Evolutionary conservation across 1,140 invertebrate species (phyloP), one percentile per base, ranked within the genome.

Genomic region (Centruroides sculpturatus): DNA sequence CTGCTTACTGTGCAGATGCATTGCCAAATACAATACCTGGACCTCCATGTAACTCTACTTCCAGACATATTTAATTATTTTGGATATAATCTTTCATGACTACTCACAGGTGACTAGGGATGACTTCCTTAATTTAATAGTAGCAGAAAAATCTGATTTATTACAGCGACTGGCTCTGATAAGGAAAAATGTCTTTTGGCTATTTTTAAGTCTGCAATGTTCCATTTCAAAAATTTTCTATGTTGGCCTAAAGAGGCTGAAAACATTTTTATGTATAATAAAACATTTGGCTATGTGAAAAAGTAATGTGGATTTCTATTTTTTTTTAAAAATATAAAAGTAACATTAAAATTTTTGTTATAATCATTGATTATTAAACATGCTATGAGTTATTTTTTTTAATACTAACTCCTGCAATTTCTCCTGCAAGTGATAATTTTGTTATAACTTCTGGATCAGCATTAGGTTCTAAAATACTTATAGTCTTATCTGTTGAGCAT

Each of bases 401-500:
- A 56, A 7, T 36, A 56, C 55, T 35, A n/a, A 56, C 55, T 34
- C 55, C 55, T 13, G 55, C 13, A 12, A 56, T 34, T 56, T 56
- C 35, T 36, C 46, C 55, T 11, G n/a, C 12, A n/a, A 13, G n/a
- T n/a, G 55, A 13, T 13, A 56, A 35, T n/a, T n/a, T 13, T 36
- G 55, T 12, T 9, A 56, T 56, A 47, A 56, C 7, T 50, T 52
- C 23, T n/a, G 64, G 64, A 52, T 61, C 13, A n/a, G 12, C 47
- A 62, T 54, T 59, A n/a, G 64, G 64, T 35, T 65, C 57, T 12
- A 62, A 57, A n/a, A 65, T 34, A 46, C 64, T 10, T 13, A 65
- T 65, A 4, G 64, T 61, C n/a, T 62, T 65, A 47, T 65, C 64
- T 8, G 64, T 62, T 53, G 64, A 65, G 23, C 57, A 56, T 8